Evolutionary conservation across 2,888 invertebrate genomes (phyloP).

Genomic region (Epinotia brunnichana): DNA sequence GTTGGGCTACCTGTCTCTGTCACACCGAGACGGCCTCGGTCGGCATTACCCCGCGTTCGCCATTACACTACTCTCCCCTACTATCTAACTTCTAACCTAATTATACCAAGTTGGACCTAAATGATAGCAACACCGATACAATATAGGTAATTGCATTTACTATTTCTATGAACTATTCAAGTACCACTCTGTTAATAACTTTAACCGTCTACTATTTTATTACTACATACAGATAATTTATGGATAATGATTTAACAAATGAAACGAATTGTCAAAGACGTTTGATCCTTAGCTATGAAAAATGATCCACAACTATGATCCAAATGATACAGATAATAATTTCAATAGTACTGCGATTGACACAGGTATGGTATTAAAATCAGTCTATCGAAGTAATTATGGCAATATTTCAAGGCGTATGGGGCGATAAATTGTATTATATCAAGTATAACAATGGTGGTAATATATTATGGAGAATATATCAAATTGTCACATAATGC

Average conservation of each 20-base stretch:
- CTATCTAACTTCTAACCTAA: too few species aligned
- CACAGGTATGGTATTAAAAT: conserved; percentile 13
- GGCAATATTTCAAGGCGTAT: conserved; percentile 28
- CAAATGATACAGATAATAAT: conserved; percentile 21
- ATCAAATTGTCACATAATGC: conserved; percentile 74
- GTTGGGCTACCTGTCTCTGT: too few species aligned
- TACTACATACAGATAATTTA: background rate
- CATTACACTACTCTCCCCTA: too few species aligned
- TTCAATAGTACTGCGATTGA: conserved; percentile 18
- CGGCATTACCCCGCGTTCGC: too few species aligned
- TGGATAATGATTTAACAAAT: conserved; percentile 5
- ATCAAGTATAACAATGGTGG: conserved; percentile 38
- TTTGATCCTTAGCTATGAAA: conserved; percentile 15
- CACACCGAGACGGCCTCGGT: too few species aligned
- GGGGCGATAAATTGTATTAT: conserved; percentile 34
- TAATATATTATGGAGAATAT: conserved; percentile 61
- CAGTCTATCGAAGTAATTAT: conserved; percentile 26
- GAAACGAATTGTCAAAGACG: conserved; percentile 2
- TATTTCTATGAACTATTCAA: too few species aligned
- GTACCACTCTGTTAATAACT: background rate
- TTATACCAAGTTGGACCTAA: too few species aligned
- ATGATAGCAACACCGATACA: too few species aligned
- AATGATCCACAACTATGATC: background rate
- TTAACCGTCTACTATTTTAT: background rate
- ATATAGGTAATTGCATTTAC: too few species aligned